Evolutionary conservation across 1,140 invertebrate species (phyloP).

Genomic region (Procambarus virginalis): DNA sequence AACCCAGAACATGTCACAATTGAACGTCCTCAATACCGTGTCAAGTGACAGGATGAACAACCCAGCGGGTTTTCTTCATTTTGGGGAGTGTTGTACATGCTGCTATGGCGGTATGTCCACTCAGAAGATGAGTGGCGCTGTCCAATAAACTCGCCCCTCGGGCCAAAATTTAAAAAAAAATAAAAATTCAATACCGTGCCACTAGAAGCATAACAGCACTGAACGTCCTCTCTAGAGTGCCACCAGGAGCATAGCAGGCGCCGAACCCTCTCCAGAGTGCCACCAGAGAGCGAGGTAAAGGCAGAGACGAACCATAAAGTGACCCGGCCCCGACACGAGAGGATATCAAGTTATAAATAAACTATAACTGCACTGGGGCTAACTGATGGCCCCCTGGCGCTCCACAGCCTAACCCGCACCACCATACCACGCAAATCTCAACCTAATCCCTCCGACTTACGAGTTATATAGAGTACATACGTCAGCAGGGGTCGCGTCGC

Average conservation of each 20-base stretch:
- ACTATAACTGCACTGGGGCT: conserved; percentile 63
- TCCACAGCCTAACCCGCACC: conserved; percentile 15
- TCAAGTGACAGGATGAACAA: no score
- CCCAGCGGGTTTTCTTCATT: no score
- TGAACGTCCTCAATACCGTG: no score
- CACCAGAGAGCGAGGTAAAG: conserved; percentile 12
- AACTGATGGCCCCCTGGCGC: conserved; percentile 42
- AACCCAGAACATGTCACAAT: no score
- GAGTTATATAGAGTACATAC: conserved; percentile 30
- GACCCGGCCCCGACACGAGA: conserved; percentile 53
- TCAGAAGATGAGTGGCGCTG: no score
- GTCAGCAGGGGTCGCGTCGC: background rate
- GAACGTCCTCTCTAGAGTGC: background rate
- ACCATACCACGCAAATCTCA: conserved; percentile 28
- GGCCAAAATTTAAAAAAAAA: no score
- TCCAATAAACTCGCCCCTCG: no score
- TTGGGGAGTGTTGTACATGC: no score
- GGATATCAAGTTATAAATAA: conserved; percentile 65
- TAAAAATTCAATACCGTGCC: background rate
- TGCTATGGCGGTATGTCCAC: no score
- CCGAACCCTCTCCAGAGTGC: background rate
- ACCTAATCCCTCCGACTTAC: conserved; percentile 35
- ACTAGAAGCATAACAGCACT: background rate
- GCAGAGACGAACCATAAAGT: conserved; percentile 50
- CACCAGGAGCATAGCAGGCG: background rate